Percentiles rank a stretch among this genome's conserved stretches.
phyloP scores from a whole-genome alignment of 2,888 invertebrate species.

The Pheosia tremula region DNA sequence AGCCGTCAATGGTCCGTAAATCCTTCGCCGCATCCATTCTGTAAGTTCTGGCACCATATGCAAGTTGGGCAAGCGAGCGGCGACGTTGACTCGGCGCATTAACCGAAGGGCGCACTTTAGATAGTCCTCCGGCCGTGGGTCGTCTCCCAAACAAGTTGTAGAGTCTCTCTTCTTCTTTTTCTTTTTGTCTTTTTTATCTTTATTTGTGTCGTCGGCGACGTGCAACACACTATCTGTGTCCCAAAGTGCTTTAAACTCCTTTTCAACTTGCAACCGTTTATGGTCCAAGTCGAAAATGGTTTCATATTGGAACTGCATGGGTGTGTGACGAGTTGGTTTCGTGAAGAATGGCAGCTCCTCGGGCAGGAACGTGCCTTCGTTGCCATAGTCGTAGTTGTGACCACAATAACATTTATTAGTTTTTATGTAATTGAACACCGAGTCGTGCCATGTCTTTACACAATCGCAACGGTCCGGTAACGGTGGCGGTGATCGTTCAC shows the following conservation, averaged over 20 bases:
- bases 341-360: slow-evolving; percentile 67
- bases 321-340: slow-evolving; percentile 55
- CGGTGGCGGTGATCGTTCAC: slow-evolving; percentile 49
- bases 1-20: slow-evolving; percentile 56
- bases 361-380: slow-evolving; percentile 60
- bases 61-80: slow-evolving; percentile 69
- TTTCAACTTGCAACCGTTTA: slow-evolving; percentile 57
- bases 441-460: slow-evolving; percentile 59
- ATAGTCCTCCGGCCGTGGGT: slow-evolving; percentile 64
- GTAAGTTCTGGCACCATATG: slow-evolving; percentile 68
- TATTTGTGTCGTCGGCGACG: slow-evolving; percentile 44
- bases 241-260: slow-evolving; percentile 68
- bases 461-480: slow-evolving; percentile 65
- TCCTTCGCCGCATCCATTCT: slow-evolving; percentile 74
- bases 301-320: slow-evolving; percentile 61
- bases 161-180: slow-evolving; percentile 52
- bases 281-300: slow-evolving; percentile 67
- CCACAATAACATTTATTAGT: slow-evolving; percentile 67
- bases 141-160: slow-evolving; percentile 57
- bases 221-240: slow-evolving; percentile 67
- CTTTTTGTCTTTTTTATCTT: slow-evolving; percentile 51
- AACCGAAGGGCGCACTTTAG: slow-evolving; percentile 64
- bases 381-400: slow-evolving; percentile 66
- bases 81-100: slow-evolving; percentile 60
- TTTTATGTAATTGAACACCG: slow-evolving; percentile 58